These are phyloP conservation scores for Trichonephila inaurata DNA, from an alignment of 1,140 invertebrate species.

Conservation along the genomic window DNA sequence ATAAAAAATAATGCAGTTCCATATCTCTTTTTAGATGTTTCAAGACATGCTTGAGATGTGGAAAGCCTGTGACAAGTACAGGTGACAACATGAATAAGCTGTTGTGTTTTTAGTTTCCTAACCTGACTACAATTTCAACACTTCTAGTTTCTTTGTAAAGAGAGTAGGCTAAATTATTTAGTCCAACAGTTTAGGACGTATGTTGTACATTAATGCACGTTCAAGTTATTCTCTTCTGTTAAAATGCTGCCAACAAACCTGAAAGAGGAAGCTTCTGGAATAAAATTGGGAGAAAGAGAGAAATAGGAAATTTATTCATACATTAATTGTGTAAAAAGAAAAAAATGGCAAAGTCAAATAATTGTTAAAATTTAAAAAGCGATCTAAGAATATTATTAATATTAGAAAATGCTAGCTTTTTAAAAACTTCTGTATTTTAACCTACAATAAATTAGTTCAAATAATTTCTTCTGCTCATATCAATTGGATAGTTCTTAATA, in stretches of 20 bases:
- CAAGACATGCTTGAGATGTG: slow-evolving; percentile 88
- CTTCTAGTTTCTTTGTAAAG: slow-evolving; percentile 58
- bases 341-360: too few relatives aligned
- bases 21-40: slow-evolving; percentile 84
- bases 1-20: too few relatives aligned
- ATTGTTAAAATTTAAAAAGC: too few relatives aligned
- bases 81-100: slow-evolving; percentile 70
- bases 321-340: too few relatives aligned
- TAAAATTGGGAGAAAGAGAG: too few relatives aligned
- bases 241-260: slow-evolving; percentile 13
- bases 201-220: slow-evolving; percentile 67
- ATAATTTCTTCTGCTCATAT: too few relatives aligned
- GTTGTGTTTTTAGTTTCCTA: slow-evolving; percentile 48
- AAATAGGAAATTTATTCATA: too few relatives aligned
- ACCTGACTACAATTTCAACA: slow-evolving; percentile 48
- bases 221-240: slow-evolving; percentile 4
- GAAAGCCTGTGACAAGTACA: slow-evolving; percentile 87
- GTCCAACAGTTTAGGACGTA: slow-evolving; percentile 33
- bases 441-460: too few relatives aligned
- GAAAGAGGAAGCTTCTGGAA: background rate
- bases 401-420: too few relatives aligned
- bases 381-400: too few relatives aligned
- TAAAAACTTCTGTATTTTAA: too few relatives aligned
- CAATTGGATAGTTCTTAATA: too few relatives aligned
- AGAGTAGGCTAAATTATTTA: slow-evolving; percentile 30